Evolutionary conservation across 1,140 invertebrate species (phyloP), one percentile per base, ranked within the genome.

Genomic region (Drosophila baimaii): DNA sequence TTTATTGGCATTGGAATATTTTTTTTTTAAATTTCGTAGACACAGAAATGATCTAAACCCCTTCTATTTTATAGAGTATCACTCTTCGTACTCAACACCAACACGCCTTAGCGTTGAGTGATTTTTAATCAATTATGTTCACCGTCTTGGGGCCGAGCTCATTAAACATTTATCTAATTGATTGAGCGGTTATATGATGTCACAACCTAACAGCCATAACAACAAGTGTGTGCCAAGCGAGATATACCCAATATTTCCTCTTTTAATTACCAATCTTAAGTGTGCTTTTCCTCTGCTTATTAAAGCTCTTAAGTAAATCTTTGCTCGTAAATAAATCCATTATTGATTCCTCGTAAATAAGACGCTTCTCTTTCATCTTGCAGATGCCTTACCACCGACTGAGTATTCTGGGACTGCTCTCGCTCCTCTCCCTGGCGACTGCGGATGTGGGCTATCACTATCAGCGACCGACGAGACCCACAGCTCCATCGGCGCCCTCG

Each of bases 81-180:
- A 3, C 21, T 31, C 1, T 2, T 13, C 5, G 43, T 29, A 56
- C 29, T 31, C 39, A 58, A 37, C 63, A 13, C 17, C 7, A 62
- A 37, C 19, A n/a, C 31, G 51, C 49, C 39, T 9, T 17, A 59
- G 37, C 54, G 33, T 55, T 72, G 51, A 88, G 76, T 83, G 79
- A 77, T 73, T 88, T 74, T 79, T 59, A 46, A 58, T 71, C 79
- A 82, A 88, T 86, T 86, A 79, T 72, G 79, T 77, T 88, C 70
- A 65, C 63, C n/a, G 68, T 52, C 68, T 77, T 77, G 44, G 33
- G 29, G 19, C 46, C 19, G 1, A 47, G 70, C 83, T 74, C 83
- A 88, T 86, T 88, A 88, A 86, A 80, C 61, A 83, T 86, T 83
- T 82, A 83, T 89, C 52, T 39, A 49, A 83, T 74, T 88, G 83